Base-by-base conservation (phyloP, 2,113 vertebrate genomes). In the Sardina pilchardus region DNA sequence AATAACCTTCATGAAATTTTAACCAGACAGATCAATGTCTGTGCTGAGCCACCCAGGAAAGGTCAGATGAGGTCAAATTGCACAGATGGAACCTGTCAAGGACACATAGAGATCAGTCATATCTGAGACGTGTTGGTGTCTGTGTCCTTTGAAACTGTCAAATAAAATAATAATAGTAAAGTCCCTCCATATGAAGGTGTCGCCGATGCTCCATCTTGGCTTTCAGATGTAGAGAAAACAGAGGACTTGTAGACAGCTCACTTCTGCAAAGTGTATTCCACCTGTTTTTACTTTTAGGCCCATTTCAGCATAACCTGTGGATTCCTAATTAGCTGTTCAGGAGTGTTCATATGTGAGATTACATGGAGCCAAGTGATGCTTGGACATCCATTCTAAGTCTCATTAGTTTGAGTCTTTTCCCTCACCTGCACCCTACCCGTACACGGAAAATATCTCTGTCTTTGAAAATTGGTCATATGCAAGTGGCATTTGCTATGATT, bases 1-100 rank as follows among this genome's bases (percentile, higher is more conserved):
- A 78, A 78, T 78, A 78, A 78, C 48, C 84, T 82, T 88, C 82
- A 86, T 90, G 56, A 88, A 86, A 81, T 84, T 81, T 87, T 86
- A 80, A 87, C 82, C 81, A 19, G 86, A 47, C 47, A 67, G 34
- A 86, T 88, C 82, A 44, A 50, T 78, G 44, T 75, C 56, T 86
- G 75, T 83, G 34, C 82, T 78, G 44, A 88, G 50, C 34, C 34
- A 42, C 21, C 10, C 84, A 75, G 78, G 0, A 36, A 34, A 78
- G 71, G 71, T 78, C 71, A 14, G 71, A 39, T 17, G 63, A 71
- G 30, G 71, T 78, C 30, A 59, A 80, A 75, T 42, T 56, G 48
- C 44, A 24, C 50, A 53, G 80, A 50, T 59, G 24, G n/a, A 42
- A 34, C 8, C 50, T 21, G 53, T 16, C 71, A 78, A 78, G 39